Base-by-base conservation (phyloP, 2,113 vertebrate genomes). In the Carettochelys insculpta region DNA sequence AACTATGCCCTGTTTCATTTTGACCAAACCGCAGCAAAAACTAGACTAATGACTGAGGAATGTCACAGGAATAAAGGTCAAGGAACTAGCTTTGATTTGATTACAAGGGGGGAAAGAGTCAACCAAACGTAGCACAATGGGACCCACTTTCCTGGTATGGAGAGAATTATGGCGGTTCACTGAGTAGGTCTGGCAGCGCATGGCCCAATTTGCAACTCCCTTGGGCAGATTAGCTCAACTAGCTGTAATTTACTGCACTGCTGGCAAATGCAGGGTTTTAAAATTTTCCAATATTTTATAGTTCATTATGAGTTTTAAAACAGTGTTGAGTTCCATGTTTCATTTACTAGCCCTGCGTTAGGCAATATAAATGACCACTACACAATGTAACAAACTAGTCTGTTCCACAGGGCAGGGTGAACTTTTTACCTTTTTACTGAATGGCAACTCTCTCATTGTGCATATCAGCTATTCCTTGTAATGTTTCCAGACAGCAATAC, bases 371-470 rank as follows among this genome's bases (percentile, higher is more conserved):
- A 75, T 50, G n/a, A 48, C 77, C 45, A 48, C 71, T 81, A 2
- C 29, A 22, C 73, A 76, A 48, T 5, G 34, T 68, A 84, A 51
- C 34, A 50, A 17, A 38, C 1, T 27, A 48, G 53, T 54, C 85
- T 27, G 11, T 27, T 78, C 13, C 86, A 19, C 43, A 56, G 56
- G 22, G 87, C 65, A 25, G 50, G 52, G 38, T 85, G 88, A 90
- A 89, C 92, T 91, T 90, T 81, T 90, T 89, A 92, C 91, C 94
- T 94, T 93, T 56, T 76, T 93, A 87, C 61, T 88, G 88, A 77
- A 86, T 50, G 71, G 56, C 85, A 85, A 0, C 84, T 92, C 56
- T 88, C 90, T 51, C 90, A 76, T n/a, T 89, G 43, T 11, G 61
- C 56, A 58, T 61, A 81, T 93, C 85, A 87, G 77, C 77, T 86